Evolutionary conservation across 37 sponge, comb jelly and placozoan genomes (phyloP), one percentile per base, ranked within the genome.

Genomic region (Mnemiopsis leidyi): DNA sequence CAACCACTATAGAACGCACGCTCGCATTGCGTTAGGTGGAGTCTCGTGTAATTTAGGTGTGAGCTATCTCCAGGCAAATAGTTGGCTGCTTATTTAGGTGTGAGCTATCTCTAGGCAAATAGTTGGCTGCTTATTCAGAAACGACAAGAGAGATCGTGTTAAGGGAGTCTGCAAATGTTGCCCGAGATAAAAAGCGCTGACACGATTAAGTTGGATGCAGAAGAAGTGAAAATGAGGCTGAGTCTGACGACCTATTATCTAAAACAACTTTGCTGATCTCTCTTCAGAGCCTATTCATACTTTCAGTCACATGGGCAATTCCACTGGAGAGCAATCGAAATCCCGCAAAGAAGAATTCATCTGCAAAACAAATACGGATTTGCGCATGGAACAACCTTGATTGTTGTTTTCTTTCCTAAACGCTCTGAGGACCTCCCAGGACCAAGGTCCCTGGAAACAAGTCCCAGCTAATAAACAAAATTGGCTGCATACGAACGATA

Each of bases 401-500:
- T 25, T 77, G 36, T 31, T 77, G 32, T 77, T 77, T 77, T 31
- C 79, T 77, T 77, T 77, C 36, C 79, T 77, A 77, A 77, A 77
- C 79, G 3, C 32, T 77, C 32, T 77, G 79, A 77, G 79, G 3
- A 16, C 79, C 61, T 48, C 13, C 61, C 61, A 48, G n/a, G n/a
- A n/a, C 61, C 61, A 48, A 48, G n/a, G 30, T 71, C 75, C 75
- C 75, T 23, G 75, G 20, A 71, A 71, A n/a, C 75, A 28, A 48
- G 61, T 48, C 61, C 61, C 61, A 13, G 61, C 61, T 48, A 48
- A 48, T 48, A 18, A 5, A 13, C 9, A 5, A 48, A 48, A 48
- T 48, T 18, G 61, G 61, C 13, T 48, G 61, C 61, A 48, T 48
- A 48, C 61, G 61, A 48, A 48, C 61, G 61, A 48, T 48, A 48